Conservation (phyloP, 2,113 vertebrate genomes). For the Azemiops feae region DNA sequence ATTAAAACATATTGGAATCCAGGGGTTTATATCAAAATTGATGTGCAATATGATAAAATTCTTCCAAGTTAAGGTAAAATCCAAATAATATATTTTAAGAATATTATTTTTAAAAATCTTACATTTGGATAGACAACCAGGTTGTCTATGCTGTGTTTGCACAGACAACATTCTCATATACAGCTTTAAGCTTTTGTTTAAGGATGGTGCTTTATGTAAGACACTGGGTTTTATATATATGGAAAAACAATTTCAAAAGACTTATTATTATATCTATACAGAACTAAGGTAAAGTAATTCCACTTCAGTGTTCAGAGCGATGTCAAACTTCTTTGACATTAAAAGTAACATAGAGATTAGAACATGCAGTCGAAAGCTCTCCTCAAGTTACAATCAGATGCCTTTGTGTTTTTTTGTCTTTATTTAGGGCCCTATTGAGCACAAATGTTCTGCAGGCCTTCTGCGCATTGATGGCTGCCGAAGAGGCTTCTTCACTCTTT, state of each 20-base stretch:
- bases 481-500: slow-evolving; percentile 74
- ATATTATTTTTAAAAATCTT: slow-evolving; percentile 17
- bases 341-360: slow-evolving; percentile 35
- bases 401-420: slow-evolving; percentile 69
- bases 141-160: neutral
- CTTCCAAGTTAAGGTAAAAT: slow-evolving; percentile 24
- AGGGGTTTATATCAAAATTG: neutral
- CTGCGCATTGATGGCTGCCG: slow-evolving; percentile 72
- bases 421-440: slow-evolving; percentile 71
- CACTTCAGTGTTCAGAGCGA: slow-evolving; percentile 48
- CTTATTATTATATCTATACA: slow-evolving; percentile 13
- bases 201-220: neutral
- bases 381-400: slow-evolving; percentile 60
- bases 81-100: neutral
- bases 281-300: slow-evolving; percentile 21
- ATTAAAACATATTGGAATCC: slow-evolving; percentile 22
- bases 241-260: slow-evolving; percentile 31
- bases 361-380: slow-evolving; percentile 52
- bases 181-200: neutral
- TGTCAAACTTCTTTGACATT: slow-evolving; percentile 54
- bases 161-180: neutral
- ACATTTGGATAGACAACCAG: slow-evolving; percentile 33
- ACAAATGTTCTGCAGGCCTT: slow-evolving; percentile 72
- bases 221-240: slow-evolving; percentile 24
- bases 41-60: neutral